These are phyloP conservation scores for Dipus sagitta DNA, from an alignment of 2,797 vertebrate species.

Conservation along the genomic window DNA sequence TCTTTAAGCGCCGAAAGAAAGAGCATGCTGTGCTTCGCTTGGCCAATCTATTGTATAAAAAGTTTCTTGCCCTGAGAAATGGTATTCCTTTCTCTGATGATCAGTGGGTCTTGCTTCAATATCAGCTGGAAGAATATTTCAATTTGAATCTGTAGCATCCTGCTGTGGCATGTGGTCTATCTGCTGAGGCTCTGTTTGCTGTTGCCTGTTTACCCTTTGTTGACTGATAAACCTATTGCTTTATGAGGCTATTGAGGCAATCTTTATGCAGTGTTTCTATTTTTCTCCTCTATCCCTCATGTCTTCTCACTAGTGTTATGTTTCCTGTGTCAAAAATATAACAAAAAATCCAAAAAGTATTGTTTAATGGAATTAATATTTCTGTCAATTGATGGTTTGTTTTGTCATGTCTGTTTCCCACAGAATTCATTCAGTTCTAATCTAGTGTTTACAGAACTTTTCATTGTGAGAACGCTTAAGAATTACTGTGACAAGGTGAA, in stretches of 20 bases:
- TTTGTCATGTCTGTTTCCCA: constrained; percentile 73
- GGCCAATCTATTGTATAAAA: constrained; percentile 93
- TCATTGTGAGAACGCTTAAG: constrained; percentile 71
- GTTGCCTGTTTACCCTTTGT: constrained; percentile 85
- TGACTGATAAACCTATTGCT: constrained; percentile 62
- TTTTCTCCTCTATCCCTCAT: constrained; percentile 27
- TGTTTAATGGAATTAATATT: constrained; percentile 69
- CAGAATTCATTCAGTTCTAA: constrained; percentile 70
- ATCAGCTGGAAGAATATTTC: constrained; percentile 91
- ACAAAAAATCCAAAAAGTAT: constrained; percentile 37
- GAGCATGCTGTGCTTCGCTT: constrained; percentile 92
- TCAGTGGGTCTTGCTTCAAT: constrained; percentile 93
- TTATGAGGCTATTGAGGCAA: constrained; percentile 69
- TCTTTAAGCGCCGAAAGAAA: constrained; percentile 90
- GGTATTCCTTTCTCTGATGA: constrained; percentile 90
- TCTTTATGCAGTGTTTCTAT: constrained; percentile 62
- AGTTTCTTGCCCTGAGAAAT: constrained; percentile 90
- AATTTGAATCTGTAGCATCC: constrained; percentile 91
- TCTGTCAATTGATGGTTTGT: constrained; percentile 69
- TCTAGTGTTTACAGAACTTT: constrained; percentile 75
- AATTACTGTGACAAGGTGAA: constrained; percentile 74
- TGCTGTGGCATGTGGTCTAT: constrained; percentile 89
- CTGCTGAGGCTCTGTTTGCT: constrained; percentile 91
- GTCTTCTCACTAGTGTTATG: constrained; percentile 45
- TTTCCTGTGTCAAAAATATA: constrained; percentile 54